These are phyloP conservation scores for Motacilla alba DNA, from an alignment of 2,113 vertebrate species.

Conservation along the genomic window DNA sequence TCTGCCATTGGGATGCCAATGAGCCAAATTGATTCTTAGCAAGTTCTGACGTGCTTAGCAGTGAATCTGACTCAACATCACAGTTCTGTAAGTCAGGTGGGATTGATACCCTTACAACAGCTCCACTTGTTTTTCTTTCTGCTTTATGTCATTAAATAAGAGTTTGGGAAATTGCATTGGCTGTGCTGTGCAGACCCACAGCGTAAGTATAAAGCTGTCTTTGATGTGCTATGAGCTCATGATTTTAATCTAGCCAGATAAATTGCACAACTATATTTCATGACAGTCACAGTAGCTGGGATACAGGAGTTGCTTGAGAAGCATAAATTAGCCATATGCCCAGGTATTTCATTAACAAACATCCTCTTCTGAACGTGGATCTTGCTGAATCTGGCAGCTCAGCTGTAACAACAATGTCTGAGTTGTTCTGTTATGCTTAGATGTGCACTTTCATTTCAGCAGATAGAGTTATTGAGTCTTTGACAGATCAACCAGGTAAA, in stretches of 20 bases:
- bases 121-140: not conserved
- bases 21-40: not conserved
- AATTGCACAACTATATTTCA: slow-evolving; percentile 40
- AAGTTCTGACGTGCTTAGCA: not conserved
- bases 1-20: not conserved
- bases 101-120: not conserved
- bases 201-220: slow-evolving; percentile 32
- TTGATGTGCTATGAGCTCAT: not conserved
- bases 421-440: not conserved
- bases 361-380: not conserved
- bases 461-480: not conserved
- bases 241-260: slow-evolving; percentile 38
- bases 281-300: slow-evolving; percentile 6
- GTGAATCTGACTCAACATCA: not conserved
- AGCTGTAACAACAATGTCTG: not conserved
- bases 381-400: slow-evolving; percentile 11
- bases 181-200: not conserved
- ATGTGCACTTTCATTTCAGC: not conserved
- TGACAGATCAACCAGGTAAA: not conserved
- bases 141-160: slow-evolving; percentile 31
- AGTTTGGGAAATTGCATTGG: slow-evolving; percentile 24
- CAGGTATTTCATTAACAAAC: slow-evolving; percentile 20
- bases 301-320: not conserved
- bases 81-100: slow-evolving; percentile 3
- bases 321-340: slow-evolving; percentile 29